phyloP scores from a whole-genome alignment of 2,113 vertebrate genomes.

The Hemicordylus capensis region DNA sequence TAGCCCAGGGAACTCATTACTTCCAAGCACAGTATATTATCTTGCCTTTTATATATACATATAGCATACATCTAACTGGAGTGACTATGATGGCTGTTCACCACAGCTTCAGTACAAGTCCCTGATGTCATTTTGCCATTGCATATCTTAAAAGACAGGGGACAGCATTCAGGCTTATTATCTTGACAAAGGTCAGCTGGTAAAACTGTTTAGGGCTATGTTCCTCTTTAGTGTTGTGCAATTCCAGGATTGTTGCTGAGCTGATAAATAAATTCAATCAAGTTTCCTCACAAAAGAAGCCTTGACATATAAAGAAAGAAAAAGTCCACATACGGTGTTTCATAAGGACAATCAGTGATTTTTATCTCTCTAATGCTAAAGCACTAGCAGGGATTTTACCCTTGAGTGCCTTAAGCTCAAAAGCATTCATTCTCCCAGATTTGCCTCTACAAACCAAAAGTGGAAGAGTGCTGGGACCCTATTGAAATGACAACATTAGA shows the following conservation, averaged over 20 bases:
- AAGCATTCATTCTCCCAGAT: constrained; percentile 54
- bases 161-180: constrained; percentile 42
- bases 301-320: constrained; percentile 29
- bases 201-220: constrained; percentile 42
- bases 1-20: neutral
- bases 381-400: constrained; percentile 39
- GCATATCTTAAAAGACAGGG: constrained; percentile 33
- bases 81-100: neutral
- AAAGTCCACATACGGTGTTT: constrained; percentile 46
- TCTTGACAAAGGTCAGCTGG: constrained; percentile 51
- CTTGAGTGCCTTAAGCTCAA: constrained; percentile 48
- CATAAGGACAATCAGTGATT: constrained; percentile 59
- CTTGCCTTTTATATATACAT: neutral
- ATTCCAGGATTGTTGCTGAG: constrained; percentile 24
- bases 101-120: neutral
- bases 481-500: constrained; percentile 31
- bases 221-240: constrained; percentile 51
- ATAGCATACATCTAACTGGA: neutral
- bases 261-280: constrained; percentile 63
- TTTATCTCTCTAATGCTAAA: constrained; percentile 53
- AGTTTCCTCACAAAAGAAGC: neutral
- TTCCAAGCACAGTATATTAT: neutral
- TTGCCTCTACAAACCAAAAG: constrained; percentile 21
- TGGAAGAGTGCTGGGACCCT: constrained; percentile 1
- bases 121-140: constrained; percentile 25